Evolutionary conservation across 1,140 invertebrate species (phyloP).

Genomic region (Rhynchophorus ferrugineus): DNA sequence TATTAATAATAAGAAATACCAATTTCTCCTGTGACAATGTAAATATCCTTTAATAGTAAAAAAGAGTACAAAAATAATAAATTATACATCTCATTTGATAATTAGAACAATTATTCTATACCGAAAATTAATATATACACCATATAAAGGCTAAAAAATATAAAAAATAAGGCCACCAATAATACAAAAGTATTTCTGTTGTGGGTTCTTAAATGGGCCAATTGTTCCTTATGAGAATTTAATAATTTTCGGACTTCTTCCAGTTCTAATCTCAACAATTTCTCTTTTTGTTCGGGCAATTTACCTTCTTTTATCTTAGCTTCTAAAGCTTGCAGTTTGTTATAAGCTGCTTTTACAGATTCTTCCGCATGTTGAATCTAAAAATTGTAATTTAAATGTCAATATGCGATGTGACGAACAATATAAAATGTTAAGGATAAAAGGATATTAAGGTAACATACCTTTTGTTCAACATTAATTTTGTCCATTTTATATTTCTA

Average conservation of each 20-base stretch:
- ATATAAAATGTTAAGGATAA: too few relatives aligned
- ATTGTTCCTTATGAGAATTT: constrained; percentile 16
- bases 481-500: too few relatives aligned
- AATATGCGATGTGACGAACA: too few relatives aligned
- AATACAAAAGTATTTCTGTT: constrained; percentile 17
- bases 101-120: too few relatives aligned
- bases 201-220: constrained; percentile 23
- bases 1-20: too few relatives aligned
- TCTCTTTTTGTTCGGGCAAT: constrained; percentile 1
- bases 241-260: constrained; percentile 20
- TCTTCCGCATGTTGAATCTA: constrained; percentile 8
- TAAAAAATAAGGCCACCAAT: constrained; percentile 7
- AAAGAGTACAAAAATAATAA: not conserved
- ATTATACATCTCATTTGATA: too few relatives aligned
- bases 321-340: constrained; percentile 3
- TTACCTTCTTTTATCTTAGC: constrained; percentile 3
- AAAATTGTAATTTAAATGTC: not conserved
- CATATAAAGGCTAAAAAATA: constrained; percentile 13
- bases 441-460: too few relatives aligned
- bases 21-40: not conserved
- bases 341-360: not conserved
- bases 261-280: constrained; percentile 9
- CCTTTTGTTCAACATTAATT: too few relatives aligned
- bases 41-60: not conserved
- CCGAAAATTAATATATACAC: constrained; percentile 8